A percentile compares a stretch with the other conserved stretches of the same genome.
Evolutionary conservation across 2,797 vertebrate genomes (phyloP).

Genomic region (Lithobates sylvaticus): DNA sequence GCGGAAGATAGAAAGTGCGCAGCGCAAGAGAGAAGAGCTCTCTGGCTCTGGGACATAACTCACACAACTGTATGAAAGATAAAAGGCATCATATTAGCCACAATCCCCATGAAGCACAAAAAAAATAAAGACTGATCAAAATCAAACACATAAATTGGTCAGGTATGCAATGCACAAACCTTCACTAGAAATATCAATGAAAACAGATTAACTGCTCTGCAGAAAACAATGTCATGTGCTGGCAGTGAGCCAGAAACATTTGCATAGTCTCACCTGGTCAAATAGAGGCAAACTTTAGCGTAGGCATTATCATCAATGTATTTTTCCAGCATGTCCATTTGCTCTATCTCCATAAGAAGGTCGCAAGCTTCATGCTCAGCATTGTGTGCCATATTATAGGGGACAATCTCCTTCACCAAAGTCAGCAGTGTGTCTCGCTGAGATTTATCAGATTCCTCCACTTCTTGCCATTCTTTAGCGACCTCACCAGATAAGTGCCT

Average conservation of each 20-base stretch:
- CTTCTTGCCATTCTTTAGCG: slow-evolving; percentile 98
- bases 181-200: too few species aligned
- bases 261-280: slow-evolving; percentile 88
- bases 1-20: slow-evolving; percentile 93
- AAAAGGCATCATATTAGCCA: background rate
- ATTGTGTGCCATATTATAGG: slow-evolving; percentile 98
- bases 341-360: slow-evolving; percentile 97
- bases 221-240: background rate
- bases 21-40: slow-evolving; percentile 93
- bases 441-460: slow-evolving; percentile 92
- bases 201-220: too few species aligned
- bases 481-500: slow-evolving; percentile 97
- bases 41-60: slow-evolving; percentile 97
- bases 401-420: slow-evolving; percentile 94
- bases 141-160: too few species aligned
- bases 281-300: slow-evolving; percentile 96
- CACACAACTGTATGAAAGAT: slow-evolving; percentile 83
- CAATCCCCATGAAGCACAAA: background rate
- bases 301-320: slow-evolving; percentile 97
- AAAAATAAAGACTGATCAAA: background rate
- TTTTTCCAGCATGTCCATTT: slow-evolving; percentile 94
- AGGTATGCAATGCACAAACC: too few species aligned
- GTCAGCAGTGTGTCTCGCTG: slow-evolving; percentile 93
- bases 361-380: slow-evolving; percentile 98
- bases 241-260: slow-evolving; percentile 77